A percentile compares a stretch with the other conserved stretches of the same genome.
These are phyloP conservation scores for Diadema setosum DNA, from an alignment of 35 echinoderm and acorn worm genomes.

Conservation along the genomic window DNA sequence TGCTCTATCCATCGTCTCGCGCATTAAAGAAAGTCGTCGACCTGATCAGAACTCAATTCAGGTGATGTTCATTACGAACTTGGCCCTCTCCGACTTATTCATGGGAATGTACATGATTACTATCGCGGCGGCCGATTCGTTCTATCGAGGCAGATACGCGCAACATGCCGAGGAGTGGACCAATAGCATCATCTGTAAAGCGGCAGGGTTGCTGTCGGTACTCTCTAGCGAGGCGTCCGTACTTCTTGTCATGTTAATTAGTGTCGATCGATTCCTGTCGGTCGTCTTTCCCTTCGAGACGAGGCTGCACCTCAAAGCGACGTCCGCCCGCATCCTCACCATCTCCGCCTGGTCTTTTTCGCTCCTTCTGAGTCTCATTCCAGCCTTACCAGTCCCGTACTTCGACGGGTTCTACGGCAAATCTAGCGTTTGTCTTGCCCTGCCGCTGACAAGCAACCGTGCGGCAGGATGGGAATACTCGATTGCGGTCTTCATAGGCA, in stretches of 20 bases:
- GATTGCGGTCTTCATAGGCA: slow-evolving; percentile 1
- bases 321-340: neutral
- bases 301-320: neutral
- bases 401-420: neutral
- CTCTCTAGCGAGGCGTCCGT: neutral
- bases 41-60: neutral
- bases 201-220: neutral
- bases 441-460: slow-evolving; percentile 4
- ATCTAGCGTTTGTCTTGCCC: slow-evolving; percentile 1
- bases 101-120: neutral
- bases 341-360: neutral
- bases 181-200: neutral
- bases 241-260: slow-evolving; percentile 3
- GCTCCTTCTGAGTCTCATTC: neutral
- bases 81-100: neutral
- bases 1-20: neutral
- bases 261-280: neutral
- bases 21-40: neutral
- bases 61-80: neutral
- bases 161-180: neutral
- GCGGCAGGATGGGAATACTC: slow-evolving; percentile 7
- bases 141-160: neutral
- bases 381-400: neutral
- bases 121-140: neutral
- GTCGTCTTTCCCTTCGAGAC: neutral